These are phyloP conservation scores for Paraplagusia blochii DNA, from an alignment of 2,113 vertebrate species.

Conservation along the genomic window DNA sequence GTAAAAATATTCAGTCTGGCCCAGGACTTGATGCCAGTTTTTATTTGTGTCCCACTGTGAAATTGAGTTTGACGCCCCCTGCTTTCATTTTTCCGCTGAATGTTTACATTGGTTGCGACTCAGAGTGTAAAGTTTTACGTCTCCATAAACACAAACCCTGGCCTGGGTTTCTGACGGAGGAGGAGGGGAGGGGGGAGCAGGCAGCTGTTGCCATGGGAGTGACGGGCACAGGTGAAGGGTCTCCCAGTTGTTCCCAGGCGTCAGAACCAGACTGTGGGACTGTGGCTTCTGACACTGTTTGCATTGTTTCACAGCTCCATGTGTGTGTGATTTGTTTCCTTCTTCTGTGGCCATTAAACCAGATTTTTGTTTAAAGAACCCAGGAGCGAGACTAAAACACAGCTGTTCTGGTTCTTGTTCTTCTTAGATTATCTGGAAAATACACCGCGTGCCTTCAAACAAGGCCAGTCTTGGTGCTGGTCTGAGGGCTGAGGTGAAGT, in stretches of 20 bases:
- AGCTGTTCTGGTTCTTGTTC: neutral
- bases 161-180: slow-evolving; percentile 34
- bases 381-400: neutral
- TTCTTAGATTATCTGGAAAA: slow-evolving; percentile 11
- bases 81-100: neutral
- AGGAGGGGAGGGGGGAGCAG: slow-evolving; percentile 37
- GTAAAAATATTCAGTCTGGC: too few species aligned
- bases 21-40: too few species aligned
- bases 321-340: neutral
- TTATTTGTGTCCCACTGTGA: too few species aligned
- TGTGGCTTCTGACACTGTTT: slow-evolving; percentile 37
- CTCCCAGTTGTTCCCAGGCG: slow-evolving; percentile 57
- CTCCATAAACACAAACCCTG: neutral
- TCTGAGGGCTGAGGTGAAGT: too few species aligned
- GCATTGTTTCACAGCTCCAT: slow-evolving; percentile 39
- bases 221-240: slow-evolving; percentile 71
- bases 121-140: slow-evolving; percentile 20
- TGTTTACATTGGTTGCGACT: slow-evolving; percentile 4
- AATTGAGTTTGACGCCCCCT: neutral
- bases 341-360: slow-evolving; percentile 2
- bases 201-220: slow-evolving; percentile 71
- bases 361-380: slow-evolving; percentile 6
- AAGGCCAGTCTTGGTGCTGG: neutral
- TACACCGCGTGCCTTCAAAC: neutral
- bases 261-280: slow-evolving; percentile 23